These are phyloP conservation scores for Dendronephthya gigantea DNA, from an alignment of 64 coral and sea anemone genomes.

Conservation along the genomic window DNA sequence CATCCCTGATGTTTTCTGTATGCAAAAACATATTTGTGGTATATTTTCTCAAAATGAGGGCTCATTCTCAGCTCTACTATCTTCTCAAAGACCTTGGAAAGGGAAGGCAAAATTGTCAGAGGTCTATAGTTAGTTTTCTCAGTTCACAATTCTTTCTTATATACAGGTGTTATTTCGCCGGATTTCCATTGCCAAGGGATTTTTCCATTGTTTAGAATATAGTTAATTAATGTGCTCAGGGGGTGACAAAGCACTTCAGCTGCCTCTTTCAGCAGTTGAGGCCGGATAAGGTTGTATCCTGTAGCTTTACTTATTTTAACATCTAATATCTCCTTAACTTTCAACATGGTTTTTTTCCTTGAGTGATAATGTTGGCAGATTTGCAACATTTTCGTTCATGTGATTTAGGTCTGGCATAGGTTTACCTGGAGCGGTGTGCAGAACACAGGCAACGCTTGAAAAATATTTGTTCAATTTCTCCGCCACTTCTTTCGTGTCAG, in stretches of 20 bases:
- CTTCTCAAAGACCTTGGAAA: constrained; percentile 38
- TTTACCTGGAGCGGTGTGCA: no score
- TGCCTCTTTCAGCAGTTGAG: constrained; percentile 18
- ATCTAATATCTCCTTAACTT: constrained; percentile 23
- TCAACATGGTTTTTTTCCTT: no score
- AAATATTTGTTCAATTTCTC: constrained; percentile 41
- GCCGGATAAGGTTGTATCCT: constrained; percentile 30
- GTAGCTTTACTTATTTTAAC: constrained; percentile 45
- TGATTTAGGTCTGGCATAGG: no score
- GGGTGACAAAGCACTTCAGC: constrained; percentile 41
- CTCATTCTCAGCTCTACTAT: not conserved
- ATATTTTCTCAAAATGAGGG: constrained; percentile 22
- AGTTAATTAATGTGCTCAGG: constrained; percentile 28
- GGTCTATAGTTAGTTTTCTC: constrained; percentile 31
- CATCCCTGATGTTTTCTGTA: constrained; percentile 5
- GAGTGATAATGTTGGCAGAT: no score
- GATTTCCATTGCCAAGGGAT: constrained; percentile 45
- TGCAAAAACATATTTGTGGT: constrained; percentile 16
- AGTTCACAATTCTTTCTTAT: constrained; percentile 28
- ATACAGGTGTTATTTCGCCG: constrained; percentile 36
- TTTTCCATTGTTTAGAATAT: constrained; percentile 13
- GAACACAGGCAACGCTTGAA: not conserved
- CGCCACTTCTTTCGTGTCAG: constrained; percentile 4
- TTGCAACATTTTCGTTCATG: no score
- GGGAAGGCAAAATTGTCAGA: constrained; percentile 22